phyloP scores from a whole-genome alignment of 2,113 vertebrate species.

The Syrrhaptes paradoxus region DNA sequence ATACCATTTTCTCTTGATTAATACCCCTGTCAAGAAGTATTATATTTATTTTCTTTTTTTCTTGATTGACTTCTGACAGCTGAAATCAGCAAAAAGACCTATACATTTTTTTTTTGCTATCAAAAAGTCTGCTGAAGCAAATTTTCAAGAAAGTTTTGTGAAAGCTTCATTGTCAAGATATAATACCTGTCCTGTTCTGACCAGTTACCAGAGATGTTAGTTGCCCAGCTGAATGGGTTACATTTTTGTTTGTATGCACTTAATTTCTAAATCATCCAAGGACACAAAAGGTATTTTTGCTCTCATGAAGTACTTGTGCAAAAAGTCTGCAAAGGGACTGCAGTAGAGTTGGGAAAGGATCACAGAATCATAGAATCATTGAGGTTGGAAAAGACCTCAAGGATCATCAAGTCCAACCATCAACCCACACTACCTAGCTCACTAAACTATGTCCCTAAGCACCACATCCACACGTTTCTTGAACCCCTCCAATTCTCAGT shows the following conservation, averaged over 20 bases:
- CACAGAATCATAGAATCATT: background rate
- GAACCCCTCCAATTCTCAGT: background rate
- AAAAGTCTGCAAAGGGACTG: background rate
- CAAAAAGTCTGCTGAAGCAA: background rate
- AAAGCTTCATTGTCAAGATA: background rate
- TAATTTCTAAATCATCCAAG: background rate
- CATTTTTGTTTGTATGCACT: background rate
- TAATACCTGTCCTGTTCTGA: background rate
- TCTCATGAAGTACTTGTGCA: background rate
- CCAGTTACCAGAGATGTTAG: background rate
- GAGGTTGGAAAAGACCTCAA: too few relatives aligned
- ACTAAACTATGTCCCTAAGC: too few relatives aligned
- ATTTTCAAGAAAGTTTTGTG: background rate
- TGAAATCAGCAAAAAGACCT: background rate
- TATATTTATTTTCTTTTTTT: background rate
- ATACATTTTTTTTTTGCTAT: background rate
- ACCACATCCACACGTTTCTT: too few relatives aligned
- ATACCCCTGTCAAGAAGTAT: background rate
- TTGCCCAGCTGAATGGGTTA: background rate
- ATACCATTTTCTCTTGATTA: background rate
- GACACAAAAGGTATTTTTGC: background rate
- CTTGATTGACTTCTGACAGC: background rate
- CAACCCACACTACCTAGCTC: too few relatives aligned
- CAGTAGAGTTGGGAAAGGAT: background rate
- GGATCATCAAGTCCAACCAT: too few relatives aligned